Evolutionary conservation across 1,140 invertebrate genomes (phyloP), one percentile per base, ranked within the genome.

Genomic region (Nomia melanderi): DNA sequence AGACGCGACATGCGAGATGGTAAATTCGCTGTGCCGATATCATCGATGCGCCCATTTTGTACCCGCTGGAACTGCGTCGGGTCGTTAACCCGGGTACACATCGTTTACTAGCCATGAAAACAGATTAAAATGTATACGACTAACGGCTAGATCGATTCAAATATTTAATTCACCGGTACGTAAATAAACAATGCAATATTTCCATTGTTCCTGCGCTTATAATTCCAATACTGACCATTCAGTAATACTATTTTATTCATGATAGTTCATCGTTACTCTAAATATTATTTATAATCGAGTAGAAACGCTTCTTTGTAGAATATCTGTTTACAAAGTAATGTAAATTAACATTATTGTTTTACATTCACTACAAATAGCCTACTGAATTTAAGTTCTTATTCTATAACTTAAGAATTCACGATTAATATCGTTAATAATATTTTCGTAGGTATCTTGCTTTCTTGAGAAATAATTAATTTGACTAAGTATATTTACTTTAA

Each of bases 21-120:
- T 63, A 56, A 71, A 77, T 77, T 77, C 67, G 11, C 14, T 33
- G 11, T 44, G 47, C 44, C 67, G 75, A 77, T 77, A 77, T 41
- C 67, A 77, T 77, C 75, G 75, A 77, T 77, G 75, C 75, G 75
- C 54, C 65, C 44, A 54, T 77, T 79, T 77, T 79, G 59, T 39
- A 69, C 44, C 23, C 36, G 7, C 27, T 79, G 36, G 44, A 25
- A 71, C 47, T 41, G 57, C 41, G 27, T 71, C 57, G 14, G 75
- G 75, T 71, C 75, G 75, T 77, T 63, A 63, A 77, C 75, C 75
- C 57, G 57, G 1, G 44, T 36, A 62, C 39, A n/a, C 59, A 64
- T 62, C 47, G 31, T 54, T 50, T 70, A 50, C n/a, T 33, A 76
- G 47, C 27, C n/a, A 59, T 62, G 71, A 78, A 57, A 73, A 57